A percentile compares a stretch with the other conserved stretches of the same genome.
These are phyloP conservation scores for Squalus acanthias DNA, from an alignment of 2,797 vertebrate genomes.

Conservation along the genomic window DNA sequence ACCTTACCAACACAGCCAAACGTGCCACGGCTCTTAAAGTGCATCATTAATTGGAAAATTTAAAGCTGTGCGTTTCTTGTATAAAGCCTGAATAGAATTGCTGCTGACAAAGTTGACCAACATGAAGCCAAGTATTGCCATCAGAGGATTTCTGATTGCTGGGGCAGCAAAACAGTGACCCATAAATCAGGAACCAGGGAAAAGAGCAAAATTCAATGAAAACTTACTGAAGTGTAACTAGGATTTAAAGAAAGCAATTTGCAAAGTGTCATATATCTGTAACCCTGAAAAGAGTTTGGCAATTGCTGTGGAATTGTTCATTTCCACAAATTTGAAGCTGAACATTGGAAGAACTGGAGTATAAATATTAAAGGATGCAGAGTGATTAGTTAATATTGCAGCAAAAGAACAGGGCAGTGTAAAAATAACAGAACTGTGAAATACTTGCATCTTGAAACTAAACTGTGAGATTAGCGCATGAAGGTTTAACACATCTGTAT, in stretches of 20 bases:
- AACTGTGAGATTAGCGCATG: neutral
- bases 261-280: neutral
- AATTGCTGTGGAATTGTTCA: conserved; percentile 7
- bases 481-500: neutral
- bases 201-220: conserved; percentile 17
- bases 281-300: neutral
- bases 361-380: neutral
- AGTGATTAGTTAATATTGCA: neutral
- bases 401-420: neutral
- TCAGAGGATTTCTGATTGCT: neutral
- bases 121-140: neutral
- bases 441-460: neutral
- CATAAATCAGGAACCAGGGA: neutral
- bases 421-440: neutral
- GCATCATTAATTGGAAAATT: neutral
- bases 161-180: neutral
- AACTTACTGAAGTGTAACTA: neutral
- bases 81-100: neutral
- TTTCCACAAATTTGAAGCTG: neutral
- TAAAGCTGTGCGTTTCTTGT: neutral
- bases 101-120: neutral
- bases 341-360: neutral
- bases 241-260: neutral
- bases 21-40: neutral
- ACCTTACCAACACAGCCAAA: neutral